phyloP scores from a whole-genome alignment of 53 echinoderm and acorn worm species.

The Temnopleurus reevesii region DNA sequence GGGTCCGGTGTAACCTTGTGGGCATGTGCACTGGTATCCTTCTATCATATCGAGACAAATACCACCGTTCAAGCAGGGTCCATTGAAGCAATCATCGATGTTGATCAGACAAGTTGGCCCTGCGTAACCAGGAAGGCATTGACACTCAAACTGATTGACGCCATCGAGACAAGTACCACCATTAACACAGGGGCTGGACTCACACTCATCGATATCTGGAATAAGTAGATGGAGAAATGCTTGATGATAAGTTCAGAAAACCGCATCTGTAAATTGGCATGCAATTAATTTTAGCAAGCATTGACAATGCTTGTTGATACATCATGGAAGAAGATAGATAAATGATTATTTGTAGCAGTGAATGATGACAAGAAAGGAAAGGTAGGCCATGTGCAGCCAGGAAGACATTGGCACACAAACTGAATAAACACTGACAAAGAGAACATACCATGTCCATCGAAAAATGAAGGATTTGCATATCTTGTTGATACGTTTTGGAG shows the following conservation, averaged over 20 bases:
- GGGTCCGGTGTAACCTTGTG: constrained; percentile 58
- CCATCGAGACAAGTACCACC: constrained; percentile 64
- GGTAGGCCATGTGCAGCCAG: too few species aligned
- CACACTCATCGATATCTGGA: constrained; percentile 29
- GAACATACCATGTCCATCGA: too few species aligned
- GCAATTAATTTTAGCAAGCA: too few species aligned
- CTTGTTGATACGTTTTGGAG: too few species aligned
- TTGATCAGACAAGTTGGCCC: constrained; percentile 60
- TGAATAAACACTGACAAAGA: too few species aligned
- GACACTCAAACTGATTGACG: constrained; percentile 59
- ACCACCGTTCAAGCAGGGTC: constrained; percentile 64
- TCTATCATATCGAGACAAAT: constrained; percentile 64
- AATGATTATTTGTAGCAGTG: too few species aligned
- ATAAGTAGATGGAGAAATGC: too few species aligned
- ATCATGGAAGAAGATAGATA: neutral
- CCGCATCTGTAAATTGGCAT: too few species aligned
- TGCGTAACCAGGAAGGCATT: constrained; percentile 56
- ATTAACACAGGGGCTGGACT: constrained; percentile 53
- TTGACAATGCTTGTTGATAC: neutral
- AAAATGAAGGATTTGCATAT: too few species aligned
- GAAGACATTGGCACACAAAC: too few species aligned
- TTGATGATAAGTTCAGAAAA: too few species aligned
- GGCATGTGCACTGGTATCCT: constrained; percentile 69
- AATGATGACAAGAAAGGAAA: too few species aligned
- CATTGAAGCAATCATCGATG: constrained; percentile 59